Percentiles rank a stretch among this genome's conserved stretches.
phyloP scores from a whole-genome alignment of 2,113 vertebrate species.

The Mustelus asterias region DNA sequence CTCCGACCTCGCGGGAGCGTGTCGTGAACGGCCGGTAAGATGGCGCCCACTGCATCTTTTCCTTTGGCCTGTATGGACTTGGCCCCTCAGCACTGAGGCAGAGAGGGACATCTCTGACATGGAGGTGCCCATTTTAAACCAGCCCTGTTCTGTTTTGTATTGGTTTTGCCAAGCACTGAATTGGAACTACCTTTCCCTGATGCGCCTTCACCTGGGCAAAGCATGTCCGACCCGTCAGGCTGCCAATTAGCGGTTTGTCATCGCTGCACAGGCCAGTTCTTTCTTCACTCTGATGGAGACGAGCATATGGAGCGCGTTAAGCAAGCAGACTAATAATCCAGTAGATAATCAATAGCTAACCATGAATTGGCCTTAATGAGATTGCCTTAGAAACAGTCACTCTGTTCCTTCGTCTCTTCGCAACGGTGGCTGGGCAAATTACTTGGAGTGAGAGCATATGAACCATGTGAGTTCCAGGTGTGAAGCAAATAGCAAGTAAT shows the following conservation, averaged over 20 bases:
- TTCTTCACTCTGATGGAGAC: neutral
- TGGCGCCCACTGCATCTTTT: neutral
- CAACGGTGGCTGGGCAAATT: constrained; percentile 32
- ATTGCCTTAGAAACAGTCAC: constrained; percentile 48
- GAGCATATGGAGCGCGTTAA: neutral
- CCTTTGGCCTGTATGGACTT: neutral
- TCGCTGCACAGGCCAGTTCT: neutral
- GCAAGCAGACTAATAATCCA: neutral
- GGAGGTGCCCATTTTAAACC: neutral
- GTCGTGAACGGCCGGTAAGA: no score
- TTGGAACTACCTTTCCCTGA: neutral
- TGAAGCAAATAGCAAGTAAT: neutral
- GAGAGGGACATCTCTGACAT: neutral
- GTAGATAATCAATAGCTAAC: constrained; percentile 6
- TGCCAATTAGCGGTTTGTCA: neutral
- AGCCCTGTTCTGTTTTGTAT: neutral
- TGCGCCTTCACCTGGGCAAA: neutral
- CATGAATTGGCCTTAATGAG: constrained; percentile 42
- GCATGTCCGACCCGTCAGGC: neutral
- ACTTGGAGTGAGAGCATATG: constrained; percentile 43
- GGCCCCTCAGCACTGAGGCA: neutral
- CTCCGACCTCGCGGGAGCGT: no score
- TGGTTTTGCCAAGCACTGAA: neutral
- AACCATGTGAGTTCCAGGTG: neutral
- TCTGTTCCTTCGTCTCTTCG: constrained; percentile 47